A percentile compares a stretch with the other conserved stretches of the same genome.
Evolutionary conservation across 2,113 vertebrate genomes (phyloP).

Genomic region (Lepisosteus osseus): DNA sequence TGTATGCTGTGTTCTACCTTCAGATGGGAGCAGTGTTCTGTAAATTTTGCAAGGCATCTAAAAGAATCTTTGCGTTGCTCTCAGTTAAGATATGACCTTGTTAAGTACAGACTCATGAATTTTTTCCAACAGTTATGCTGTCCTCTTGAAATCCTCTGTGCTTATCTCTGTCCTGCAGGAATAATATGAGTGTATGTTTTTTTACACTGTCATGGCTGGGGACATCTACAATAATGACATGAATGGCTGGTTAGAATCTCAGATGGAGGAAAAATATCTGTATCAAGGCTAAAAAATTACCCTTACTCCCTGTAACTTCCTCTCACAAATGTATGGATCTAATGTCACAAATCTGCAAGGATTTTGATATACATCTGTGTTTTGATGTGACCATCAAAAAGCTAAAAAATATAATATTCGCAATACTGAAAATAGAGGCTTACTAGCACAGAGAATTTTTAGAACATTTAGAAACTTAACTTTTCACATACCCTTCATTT

Average conservation of each 20-base stretch:
- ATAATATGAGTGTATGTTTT: neutral
- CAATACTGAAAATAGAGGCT: too few relatives aligned
- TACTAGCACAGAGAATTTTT: too few relatives aligned
- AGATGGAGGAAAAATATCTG: neutral
- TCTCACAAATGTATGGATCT: neutral
- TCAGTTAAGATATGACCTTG: constrained; percentile 1
- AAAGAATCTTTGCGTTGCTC: neutral
- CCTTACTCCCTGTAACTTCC: neutral
- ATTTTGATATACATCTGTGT: neutral
- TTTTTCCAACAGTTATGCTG: neutral
- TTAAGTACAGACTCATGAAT: too few relatives aligned
- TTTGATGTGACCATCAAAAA: too few relatives aligned
- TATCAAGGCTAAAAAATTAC: neutral
- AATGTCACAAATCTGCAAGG: neutral
- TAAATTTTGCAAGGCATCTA: neutral
- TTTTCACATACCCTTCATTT: too few relatives aligned
- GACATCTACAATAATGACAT: neutral
- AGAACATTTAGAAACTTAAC: too few relatives aligned
- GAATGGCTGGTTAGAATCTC: neutral
- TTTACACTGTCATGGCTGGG: neutral
- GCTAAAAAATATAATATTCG: too few relatives aligned
- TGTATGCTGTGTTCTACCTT: neutral
- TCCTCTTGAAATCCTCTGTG: neutral
- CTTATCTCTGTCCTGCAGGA: neutral
- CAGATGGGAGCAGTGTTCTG: neutral